phyloP scores from a whole-genome alignment of 2,797 vertebrate genomes.

The Euphonia xanthogaster region DNA sequence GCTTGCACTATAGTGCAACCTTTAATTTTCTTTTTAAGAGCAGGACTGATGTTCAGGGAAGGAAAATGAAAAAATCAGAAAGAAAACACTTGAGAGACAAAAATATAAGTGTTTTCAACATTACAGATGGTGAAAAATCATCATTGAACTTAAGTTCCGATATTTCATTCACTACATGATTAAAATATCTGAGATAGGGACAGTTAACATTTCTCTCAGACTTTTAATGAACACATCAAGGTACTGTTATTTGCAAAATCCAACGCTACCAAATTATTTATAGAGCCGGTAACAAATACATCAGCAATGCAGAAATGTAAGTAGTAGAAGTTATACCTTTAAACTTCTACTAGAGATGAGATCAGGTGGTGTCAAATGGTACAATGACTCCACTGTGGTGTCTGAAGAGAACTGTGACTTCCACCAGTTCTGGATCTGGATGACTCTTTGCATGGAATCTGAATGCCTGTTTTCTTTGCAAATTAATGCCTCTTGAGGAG shows the following conservation, averaged over 20 bases:
- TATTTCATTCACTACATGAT: neutral
- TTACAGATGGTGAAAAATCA: neutral
- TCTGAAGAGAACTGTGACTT: neutral
- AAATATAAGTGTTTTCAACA: neutral
- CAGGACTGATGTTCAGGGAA: neutral
- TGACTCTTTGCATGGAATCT: neutral
- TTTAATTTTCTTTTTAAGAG: neutral
- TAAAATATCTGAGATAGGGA: neutral
- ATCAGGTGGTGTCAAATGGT: neutral
- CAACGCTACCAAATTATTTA: neutral
- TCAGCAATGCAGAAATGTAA: neutral
- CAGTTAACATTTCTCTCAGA: neutral
- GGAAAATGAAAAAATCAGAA: neutral
- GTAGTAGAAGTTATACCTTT: neutral
- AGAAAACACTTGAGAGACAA: neutral
- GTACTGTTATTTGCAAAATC: neutral
- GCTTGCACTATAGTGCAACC: rapidly evolving
- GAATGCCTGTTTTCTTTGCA: neutral
- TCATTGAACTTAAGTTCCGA: neutral
- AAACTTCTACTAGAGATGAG: neutral
- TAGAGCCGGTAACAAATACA: neutral
- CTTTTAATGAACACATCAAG: neutral
- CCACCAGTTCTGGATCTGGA: neutral
- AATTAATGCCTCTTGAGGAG: neutral
- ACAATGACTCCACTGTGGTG: neutral